Evolutionary conservation across 2,113 vertebrate species (phyloP).

Genomic region (Reinhardtius hippoglossoides): DNA sequence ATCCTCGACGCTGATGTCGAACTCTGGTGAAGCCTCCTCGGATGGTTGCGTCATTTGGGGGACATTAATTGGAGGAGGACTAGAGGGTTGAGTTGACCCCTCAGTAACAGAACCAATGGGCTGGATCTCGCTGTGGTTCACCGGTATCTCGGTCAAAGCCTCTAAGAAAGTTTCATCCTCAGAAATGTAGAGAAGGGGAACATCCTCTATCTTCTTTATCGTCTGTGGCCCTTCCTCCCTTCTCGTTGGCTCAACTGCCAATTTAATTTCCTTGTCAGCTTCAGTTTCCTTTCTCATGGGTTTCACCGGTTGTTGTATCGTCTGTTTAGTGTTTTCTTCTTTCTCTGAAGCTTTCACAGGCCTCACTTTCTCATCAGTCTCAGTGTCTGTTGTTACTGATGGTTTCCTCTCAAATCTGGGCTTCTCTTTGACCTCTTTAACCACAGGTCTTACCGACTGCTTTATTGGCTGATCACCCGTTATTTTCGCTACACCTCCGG

Average conservation of each 20-base stretch:
- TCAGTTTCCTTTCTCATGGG: slow-evolving; percentile 63
- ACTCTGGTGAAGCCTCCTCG: slow-evolving; percentile 59
- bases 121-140: slow-evolving; percentile 76
- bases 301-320: slow-evolving; percentile 61
- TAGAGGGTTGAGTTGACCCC: slow-evolving; percentile 44
- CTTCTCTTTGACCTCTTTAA: slow-evolving; percentile 45
- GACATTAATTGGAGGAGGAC: slow-evolving; percentile 47
- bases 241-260: slow-evolving; percentile 76
- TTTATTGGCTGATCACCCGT: slow-evolving; percentile 4
- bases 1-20: slow-evolving; percentile 54
- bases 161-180: slow-evolving; percentile 90
- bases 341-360: slow-evolving; percentile 21
- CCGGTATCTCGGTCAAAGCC: slow-evolving; percentile 82
- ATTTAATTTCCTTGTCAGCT: slow-evolving; percentile 38
- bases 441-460: not conserved
- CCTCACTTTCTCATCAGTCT: slow-evolving; percentile 20
- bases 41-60: slow-evolving; percentile 44
- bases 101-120: slow-evolving; percentile 23
- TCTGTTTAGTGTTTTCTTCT: slow-evolving; percentile 1
- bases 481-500: slow-evolving; percentile 2
- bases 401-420: slow-evolving; percentile 26
- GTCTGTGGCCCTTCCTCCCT: slow-evolving; percentile 76
- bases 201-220: slow-evolving; percentile 33
- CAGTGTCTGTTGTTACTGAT: not conserved
- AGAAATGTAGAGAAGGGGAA: slow-evolving; percentile 87